Conservation (phyloP, 2,797 vertebrate genomes). For the Anas bernieri region DNA sequence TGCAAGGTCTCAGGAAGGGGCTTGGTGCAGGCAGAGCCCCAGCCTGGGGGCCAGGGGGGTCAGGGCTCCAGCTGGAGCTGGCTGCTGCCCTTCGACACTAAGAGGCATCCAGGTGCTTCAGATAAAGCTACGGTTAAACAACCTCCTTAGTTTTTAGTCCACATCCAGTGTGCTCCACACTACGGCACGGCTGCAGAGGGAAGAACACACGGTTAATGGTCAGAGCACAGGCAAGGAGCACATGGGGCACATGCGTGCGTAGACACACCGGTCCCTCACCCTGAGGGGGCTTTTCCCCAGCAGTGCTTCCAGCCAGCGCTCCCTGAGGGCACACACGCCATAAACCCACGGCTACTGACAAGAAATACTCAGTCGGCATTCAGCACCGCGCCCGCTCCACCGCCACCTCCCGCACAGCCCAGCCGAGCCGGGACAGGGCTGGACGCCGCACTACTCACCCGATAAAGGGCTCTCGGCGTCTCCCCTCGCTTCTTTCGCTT, state of each 20-base stretch:
- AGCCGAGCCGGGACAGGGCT: no score
- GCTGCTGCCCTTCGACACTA: background rate
- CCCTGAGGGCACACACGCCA: no score
- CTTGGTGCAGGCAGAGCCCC: background rate
- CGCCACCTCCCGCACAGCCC: no score
- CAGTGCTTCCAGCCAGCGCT: no score
- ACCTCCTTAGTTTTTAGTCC: background rate
- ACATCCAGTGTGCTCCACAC: background rate
- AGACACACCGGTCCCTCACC: background rate
- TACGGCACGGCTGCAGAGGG: background rate
- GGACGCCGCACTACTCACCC: no score
- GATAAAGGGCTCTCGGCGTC: no score
- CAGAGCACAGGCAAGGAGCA: fast-evolving
- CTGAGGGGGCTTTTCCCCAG: fast-evolving
- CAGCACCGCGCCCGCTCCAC: no score
- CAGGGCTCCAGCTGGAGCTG: background rate
- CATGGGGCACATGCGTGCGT: fast-evolving
- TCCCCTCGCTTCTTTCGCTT: no score
- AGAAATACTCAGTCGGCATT: no score
- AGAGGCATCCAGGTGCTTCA: no score
- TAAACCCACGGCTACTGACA: no score
- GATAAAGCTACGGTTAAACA: background rate
- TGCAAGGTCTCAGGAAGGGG: background rate
- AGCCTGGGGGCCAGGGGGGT: background rate
- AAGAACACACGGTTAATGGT: background rate